Base-by-base conservation (phyloP, 1,140 invertebrate species). In the Heliconius himera region DNA sequence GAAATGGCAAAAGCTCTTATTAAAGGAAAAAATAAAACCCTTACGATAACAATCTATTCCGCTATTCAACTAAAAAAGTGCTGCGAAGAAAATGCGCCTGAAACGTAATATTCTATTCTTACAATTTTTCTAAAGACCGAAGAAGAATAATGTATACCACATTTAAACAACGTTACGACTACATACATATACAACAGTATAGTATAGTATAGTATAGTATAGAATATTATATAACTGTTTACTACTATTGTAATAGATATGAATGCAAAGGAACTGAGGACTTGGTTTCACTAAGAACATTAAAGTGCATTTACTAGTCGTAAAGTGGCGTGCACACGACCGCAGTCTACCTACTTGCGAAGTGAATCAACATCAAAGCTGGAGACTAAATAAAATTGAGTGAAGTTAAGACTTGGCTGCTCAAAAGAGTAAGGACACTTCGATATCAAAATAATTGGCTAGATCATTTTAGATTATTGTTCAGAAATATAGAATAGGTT, bases 281-380 rank as follows among this genome's bases (percentile, higher is more conserved):
- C 78, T 73, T 75, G 82, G 79, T 83, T 83, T 79, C 80, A 77
- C 74, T 79, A 83, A 81, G 81, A 80, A 82, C 77, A 82, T 85
- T 86, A 82, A 85, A 86, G 80, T 85, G 84, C 85, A 86, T 82
- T 85, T 86, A 86, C 76, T 81, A 81, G 76, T 80, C 85, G 80
- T 86, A 86, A 86, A 86, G 72, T 79, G 80, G 81, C 79, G 74
- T 76, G 77, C 80, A 85, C 78, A 81, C 83, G 82, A 81, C 74
- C 82, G 78, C 76, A 60, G 26, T 80, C 80, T 76, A 73, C 82
- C 82, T 80, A 84, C 73, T 76, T 49, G 79, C 71, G 74, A 82
- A 66, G 83, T 76, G 74, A 81, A 77, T 83, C 76, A 79, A 80
- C 73, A 81, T 84, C 77, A 81, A 83, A 84, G 56, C 56, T 74